Evolutionary conservation across 2,113 vertebrate genomes (phyloP).

Genomic region (Polypterus bichir): DNA sequence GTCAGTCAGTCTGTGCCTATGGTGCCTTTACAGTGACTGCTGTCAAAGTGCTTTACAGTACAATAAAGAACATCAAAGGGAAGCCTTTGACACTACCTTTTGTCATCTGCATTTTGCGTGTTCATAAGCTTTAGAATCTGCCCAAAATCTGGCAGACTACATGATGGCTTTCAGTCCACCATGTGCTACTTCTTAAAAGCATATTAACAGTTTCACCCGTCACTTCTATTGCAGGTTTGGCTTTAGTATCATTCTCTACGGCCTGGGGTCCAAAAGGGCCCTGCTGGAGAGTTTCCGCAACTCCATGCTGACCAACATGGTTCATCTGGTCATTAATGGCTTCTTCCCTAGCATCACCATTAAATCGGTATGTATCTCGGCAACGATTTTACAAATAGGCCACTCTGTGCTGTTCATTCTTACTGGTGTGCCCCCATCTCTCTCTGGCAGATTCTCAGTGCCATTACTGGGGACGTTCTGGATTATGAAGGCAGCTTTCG

Average conservation of each 20-base stretch:
- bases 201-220: neutral
- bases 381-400: neutral
- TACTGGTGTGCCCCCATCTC: neutral
- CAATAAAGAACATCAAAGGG: too few species aligned
- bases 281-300: conserved; percentile 80
- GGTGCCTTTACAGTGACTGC: too few species aligned
- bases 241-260: conserved; percentile 84
- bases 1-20: too few species aligned
- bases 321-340: conserved; percentile 87
- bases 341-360: conserved; percentile 91
- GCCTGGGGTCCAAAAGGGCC: conserved; percentile 83
- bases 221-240: conserved; percentile 50
- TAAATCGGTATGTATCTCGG: conserved; percentile 60
- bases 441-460: conserved; percentile 67
- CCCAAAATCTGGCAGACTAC: too few species aligned
- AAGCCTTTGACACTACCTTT: too few species aligned
- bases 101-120: too few species aligned
- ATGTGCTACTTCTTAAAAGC: neutral
- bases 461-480: conserved; percentile 72
- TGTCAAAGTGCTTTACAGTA: too few species aligned
- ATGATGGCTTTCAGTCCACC: neutral
- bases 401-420: neutral
- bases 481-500: conserved; percentile 68
- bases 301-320: conserved; percentile 54
- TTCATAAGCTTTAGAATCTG: too few species aligned